A percentile compares a stretch with the other conserved stretches of the same genome.
These are phyloP conservation scores for Galerucella calmariensis DNA, from an alignment of 2,888 invertebrate genomes.

Conservation along the genomic window DNA sequence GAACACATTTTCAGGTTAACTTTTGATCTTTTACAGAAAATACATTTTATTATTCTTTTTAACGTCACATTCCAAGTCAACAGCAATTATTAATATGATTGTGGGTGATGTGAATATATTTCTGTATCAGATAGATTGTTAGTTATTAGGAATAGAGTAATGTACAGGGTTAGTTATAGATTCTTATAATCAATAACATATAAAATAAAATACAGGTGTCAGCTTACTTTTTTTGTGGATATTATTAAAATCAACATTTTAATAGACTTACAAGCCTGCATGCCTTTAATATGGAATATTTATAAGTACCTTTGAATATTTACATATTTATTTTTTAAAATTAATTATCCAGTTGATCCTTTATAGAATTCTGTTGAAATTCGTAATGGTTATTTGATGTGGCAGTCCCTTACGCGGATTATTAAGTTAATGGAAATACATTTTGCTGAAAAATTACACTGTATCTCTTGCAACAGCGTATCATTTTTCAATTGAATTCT, in stretches of 20 bases:
- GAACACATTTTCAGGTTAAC: not conserved
- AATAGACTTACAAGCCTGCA: no score
- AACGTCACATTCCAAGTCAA: no score
- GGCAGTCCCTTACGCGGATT: conserved; percentile 12
- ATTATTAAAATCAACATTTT: no score
- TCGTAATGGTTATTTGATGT: conserved; percentile 15
- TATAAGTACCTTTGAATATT: not conserved
- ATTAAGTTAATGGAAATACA: conserved; percentile 29
- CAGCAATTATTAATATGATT: no score
- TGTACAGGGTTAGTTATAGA: no score
- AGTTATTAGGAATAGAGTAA: no score
- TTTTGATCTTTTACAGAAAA: not conserved
- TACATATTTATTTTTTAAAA: not conserved
- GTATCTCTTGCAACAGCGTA: conserved; percentile 18
- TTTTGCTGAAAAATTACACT: conserved; percentile 21
- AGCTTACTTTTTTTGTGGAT: no score
- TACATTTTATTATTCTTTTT: not conserved
- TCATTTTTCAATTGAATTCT: conserved; percentile 29
- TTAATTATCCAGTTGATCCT: not conserved
- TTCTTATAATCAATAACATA: no score
- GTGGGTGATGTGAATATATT: no score
- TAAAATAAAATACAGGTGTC: no score
- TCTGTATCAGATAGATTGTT: no score
- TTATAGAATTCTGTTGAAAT: conserved; percentile 3
- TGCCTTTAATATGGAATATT: not conserved